Conservation (phyloP, 2,797 vertebrate genomes). For the Peromyscus aztecus region DNA sequence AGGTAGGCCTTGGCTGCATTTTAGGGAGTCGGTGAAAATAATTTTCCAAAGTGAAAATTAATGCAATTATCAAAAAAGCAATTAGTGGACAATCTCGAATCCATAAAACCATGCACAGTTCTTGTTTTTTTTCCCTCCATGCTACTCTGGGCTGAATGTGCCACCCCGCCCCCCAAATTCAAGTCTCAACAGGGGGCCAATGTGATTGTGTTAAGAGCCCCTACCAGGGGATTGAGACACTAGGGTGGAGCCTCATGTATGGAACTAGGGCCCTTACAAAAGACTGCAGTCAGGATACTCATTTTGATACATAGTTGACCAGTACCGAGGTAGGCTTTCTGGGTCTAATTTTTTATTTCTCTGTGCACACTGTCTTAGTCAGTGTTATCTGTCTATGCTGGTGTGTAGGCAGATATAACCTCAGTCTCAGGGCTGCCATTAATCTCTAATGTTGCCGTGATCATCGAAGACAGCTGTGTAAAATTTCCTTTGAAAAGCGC, state of each 20-base stretch:
- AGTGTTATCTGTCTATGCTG: not conserved
- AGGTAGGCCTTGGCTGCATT: not conserved
- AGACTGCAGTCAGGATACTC: not conserved
- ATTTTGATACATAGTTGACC: not conserved
- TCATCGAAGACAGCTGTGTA: not conserved
- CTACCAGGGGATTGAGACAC: not conserved
- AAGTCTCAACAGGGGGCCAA: not conserved
- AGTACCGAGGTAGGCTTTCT: not conserved
- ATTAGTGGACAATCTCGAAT: not conserved
- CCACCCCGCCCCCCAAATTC: not conserved
- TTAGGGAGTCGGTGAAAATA: not conserved
- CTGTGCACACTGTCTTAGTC: no score
- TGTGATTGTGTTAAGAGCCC: not conserved
- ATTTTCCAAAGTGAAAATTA: not conserved
- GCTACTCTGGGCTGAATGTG: not conserved
- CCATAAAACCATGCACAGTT: not conserved
- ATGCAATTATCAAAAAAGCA: not conserved
- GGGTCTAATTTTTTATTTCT: not conserved
- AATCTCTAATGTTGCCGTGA: not conserved
- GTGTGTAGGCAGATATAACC: not conserved
- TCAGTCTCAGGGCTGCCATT: not conserved
- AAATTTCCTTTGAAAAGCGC: not conserved
- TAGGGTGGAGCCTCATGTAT: not conserved
- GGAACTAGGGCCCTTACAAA: not conserved
- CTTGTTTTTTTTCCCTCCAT: not conserved